Evolutionary conservation across 2,113 vertebrate genomes (phyloP).

Genomic region (Neomonachus schauinslandi): DNA sequence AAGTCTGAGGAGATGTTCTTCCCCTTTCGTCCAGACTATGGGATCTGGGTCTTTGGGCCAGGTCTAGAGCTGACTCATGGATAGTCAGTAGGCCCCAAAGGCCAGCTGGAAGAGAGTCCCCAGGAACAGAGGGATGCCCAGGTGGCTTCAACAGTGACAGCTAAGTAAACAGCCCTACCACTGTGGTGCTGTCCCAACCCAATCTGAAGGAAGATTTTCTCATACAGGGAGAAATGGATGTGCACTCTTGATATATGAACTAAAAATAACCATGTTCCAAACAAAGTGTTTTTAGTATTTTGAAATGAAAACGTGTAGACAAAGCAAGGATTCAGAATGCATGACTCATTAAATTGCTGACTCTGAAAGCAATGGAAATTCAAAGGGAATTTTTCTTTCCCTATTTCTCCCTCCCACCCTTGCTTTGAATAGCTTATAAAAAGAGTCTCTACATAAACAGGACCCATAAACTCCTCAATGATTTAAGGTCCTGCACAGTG

Average conservation of each 20-base stretch:
- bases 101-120: not conserved
- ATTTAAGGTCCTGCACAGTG: not conserved
- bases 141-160: not conserved
- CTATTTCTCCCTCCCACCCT: conserved; percentile 61
- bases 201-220: conserved; percentile 69
- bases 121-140: not conserved
- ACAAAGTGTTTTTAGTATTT: conserved; percentile 88
- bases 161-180: not conserved
- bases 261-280: conserved; percentile 87
- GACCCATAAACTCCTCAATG: not conserved
- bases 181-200: not conserved
- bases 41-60: not conserved
- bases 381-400: conserved; percentile 59
- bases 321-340: conserved; percentile 84
- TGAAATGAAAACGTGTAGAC: conserved; percentile 86
- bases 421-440: conserved; percentile 71
- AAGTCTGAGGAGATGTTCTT: not conserved
- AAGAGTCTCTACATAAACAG: conserved; percentile 51
- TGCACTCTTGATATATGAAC: conserved; percentile 77
- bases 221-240: conserved; percentile 67
- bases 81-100: not conserved
- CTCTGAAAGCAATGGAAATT: conserved; percentile 74
- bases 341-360: conserved; percentile 88
- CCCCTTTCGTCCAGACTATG: not conserved
- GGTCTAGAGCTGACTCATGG: not conserved